Conservation (phyloP, 1,140 invertebrate genomes). For the Drosophila kikkawai region DNA sequence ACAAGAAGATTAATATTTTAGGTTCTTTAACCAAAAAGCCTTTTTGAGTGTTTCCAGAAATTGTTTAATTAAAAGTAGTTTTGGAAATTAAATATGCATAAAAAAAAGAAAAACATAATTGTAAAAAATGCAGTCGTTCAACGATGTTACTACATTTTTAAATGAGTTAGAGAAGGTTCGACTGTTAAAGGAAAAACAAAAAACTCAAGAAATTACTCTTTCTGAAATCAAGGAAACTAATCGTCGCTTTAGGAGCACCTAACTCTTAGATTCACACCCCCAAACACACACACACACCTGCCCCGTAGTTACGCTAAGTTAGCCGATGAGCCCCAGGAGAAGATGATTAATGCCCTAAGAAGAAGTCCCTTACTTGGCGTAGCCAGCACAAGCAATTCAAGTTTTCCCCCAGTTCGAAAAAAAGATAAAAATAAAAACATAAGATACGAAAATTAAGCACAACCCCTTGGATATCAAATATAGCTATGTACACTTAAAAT, state of each 20-base stretch:
- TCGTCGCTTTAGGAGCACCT: slow-evolving; percentile 63
- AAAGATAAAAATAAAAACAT: background rate
- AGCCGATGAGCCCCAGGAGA: slow-evolving; percentile 4
- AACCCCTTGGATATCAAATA: slow-evolving; percentile 48
- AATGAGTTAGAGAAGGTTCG: slow-evolving; percentile 31
- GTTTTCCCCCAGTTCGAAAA: slow-evolving; percentile 50
- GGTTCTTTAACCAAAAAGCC: background rate
- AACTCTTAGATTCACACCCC: slow-evolving; percentile 12
- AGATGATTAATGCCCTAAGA: slow-evolving; percentile 14
- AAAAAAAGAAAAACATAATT: background rate
- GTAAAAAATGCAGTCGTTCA: slow-evolving; percentile 9
- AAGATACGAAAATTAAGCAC: slow-evolving; percentile 38
- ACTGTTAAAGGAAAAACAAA: slow-evolving; percentile 28
- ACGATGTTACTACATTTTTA: slow-evolving; percentile 4
- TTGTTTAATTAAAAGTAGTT: background rate
- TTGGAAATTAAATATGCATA: background rate
- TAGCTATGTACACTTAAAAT: slow-evolving; percentile 49
- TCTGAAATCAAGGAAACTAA: slow-evolving; percentile 42
- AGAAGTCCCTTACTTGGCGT: slow-evolving; percentile 57
- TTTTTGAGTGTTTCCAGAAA: background rate
- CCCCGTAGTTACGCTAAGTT: slow-evolving; percentile 61
- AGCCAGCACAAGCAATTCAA: slow-evolving; percentile 78
- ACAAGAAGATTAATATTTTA: background rate
- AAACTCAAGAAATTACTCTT: slow-evolving; percentile 23
- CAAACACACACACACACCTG: slow-evolving; percentile 21